phyloP scores from a whole-genome alignment of 1,140 invertebrate genomes.

The Apis dorsata region DNA sequence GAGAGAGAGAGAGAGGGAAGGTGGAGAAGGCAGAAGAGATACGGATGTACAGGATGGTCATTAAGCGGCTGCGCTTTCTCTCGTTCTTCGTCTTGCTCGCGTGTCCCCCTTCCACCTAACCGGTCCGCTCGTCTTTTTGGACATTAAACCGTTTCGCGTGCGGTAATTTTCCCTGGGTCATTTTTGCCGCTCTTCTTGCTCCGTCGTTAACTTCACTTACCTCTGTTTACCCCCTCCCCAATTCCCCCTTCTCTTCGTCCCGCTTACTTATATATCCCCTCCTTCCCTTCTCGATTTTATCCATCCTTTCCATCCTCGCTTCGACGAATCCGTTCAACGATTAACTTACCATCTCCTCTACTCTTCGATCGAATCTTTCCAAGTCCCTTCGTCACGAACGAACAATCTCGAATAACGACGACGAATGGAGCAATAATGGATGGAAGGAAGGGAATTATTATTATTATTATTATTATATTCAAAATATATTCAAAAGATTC shows the following conservation, averaged over 20 bases:
- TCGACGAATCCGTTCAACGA: too few relatives aligned
- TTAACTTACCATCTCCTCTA: too few relatives aligned
- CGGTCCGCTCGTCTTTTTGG: constrained; percentile 59
- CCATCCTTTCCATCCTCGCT: neutral
- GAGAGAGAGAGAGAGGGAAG: constrained; percentile 38
- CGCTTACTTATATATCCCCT: neutral
- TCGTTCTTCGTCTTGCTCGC: constrained; percentile 6
- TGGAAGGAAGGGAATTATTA: too few relatives aligned
- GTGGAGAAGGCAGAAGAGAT: constrained; percentile 52
- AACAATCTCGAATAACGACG: too few relatives aligned
- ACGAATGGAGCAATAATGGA: too few relatives aligned
- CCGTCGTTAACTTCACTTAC: constrained; percentile 68
- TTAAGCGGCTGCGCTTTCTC: constrained; percentile 56
- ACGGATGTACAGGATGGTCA: constrained; percentile 66
- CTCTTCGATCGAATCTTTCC: too few relatives aligned
- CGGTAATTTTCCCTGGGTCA: constrained; percentile 67
- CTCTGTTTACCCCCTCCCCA: constrained; percentile 63
- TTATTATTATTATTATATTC: too few relatives aligned
- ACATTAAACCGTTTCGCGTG: constrained; percentile 68
- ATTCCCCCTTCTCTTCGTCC: constrained; percentile 30
- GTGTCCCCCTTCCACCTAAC: too few relatives aligned
- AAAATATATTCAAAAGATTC: neutral
- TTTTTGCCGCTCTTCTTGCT: constrained; percentile 67
- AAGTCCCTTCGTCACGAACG: too few relatives aligned
- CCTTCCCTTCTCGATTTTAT: neutral